Base-by-base conservation (phyloP, 1,140 invertebrate species). In the Drosophila parabipectinata region DNA sequence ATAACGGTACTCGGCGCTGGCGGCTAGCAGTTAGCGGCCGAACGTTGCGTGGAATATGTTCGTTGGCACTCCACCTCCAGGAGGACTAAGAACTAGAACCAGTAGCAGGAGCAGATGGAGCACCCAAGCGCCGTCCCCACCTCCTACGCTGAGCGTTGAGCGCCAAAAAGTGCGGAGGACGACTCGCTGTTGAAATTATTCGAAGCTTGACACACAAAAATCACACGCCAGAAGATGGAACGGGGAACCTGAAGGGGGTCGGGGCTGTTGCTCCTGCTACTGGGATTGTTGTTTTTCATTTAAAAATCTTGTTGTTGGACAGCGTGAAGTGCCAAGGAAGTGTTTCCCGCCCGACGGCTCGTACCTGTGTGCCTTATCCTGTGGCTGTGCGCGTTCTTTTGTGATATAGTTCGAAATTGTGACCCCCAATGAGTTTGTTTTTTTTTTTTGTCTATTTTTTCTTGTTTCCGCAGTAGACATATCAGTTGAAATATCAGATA, bases 21-120 rank as follows among this genome's bases (percentile, higher is more conserved):
- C 15, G 15, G 28, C 39, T 26, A 21, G 58, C 69, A 85, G 81
- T 82, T 60, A 68, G 66, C 75, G 74, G 41, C 62, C 45, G 71
- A 68, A 67, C 66, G 64, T 61, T 61, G 63, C 45, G 30, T 67
- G 56, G 55, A 63, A 78, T 50, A 64, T 79, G 82, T 82, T 67
- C 66, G 83, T 85, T 88, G 77, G 58, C 64, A 37, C 44, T 50
- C n/a, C 37, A 18, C 21, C 18, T 1, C 12, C 18, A 14, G 21
- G 8, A 67, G 34, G 30, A 18, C 18, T 18, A 18, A 18, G 18
- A 18, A 18, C 18, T 18, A 18, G 18, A 18, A 26, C 4, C 32
- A 51, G 37, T 32, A 7, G 30, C 45, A 41, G 15, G 2, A 50
- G 18, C 41, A 28, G 53, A 9, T 30, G 26, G 10, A 58, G 56